Base-by-base conservation (phyloP, 2,113 vertebrate genomes). In the Porphyrio hochstetteri region DNA sequence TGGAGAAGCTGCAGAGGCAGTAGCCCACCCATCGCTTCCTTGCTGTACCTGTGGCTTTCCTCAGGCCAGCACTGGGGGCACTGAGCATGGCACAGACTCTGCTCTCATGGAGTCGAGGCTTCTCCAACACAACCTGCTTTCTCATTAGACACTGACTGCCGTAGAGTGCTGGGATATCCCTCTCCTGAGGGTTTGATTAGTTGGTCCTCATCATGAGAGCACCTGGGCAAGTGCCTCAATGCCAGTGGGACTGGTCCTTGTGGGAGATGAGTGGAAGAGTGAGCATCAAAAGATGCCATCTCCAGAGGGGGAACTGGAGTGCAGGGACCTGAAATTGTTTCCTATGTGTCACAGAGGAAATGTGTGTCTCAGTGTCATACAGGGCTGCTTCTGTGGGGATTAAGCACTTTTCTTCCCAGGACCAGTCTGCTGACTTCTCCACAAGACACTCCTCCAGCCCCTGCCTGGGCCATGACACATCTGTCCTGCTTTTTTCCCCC, bases 291-390 rank as follows among this genome's bases (percentile, higher is more conserved):
- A 0, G 21, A 76, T 65, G 21, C 31, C 8, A 1, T 93, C 92
- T 86, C 52, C 77, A 76, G 69, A 68, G 35, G 5, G 23, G 14
- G 20, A 81, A 42, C 16, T 31, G 46, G 15, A 77, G 27, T 1
- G 4, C 31, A 86, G 52, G 50, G 67, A 48, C 74, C 20, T 78
- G 91, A 71, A 94, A 75, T 86, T 44, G 27, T 92, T 95, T 82
- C 80, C 80, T 20, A 50, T 60, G 57, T 91, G 91, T 91, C 89
- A 93, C 21, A 60, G 48, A 56, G 89, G 83, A 93, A 95, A 81
- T 76, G 5, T 79, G 29, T 91, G 77, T 76, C 53, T 93, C 75
- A 77, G 50, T 72, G 59, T 94, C 78, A 80, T 42, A 65, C 4
- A 63, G 27, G 25, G 27, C 42, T 35, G 64, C 38, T 86, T 75